These are phyloP conservation scores for Esperia sulphurella DNA, from an alignment of 2,888 invertebrate genomes.

Conservation along the genomic window DNA sequence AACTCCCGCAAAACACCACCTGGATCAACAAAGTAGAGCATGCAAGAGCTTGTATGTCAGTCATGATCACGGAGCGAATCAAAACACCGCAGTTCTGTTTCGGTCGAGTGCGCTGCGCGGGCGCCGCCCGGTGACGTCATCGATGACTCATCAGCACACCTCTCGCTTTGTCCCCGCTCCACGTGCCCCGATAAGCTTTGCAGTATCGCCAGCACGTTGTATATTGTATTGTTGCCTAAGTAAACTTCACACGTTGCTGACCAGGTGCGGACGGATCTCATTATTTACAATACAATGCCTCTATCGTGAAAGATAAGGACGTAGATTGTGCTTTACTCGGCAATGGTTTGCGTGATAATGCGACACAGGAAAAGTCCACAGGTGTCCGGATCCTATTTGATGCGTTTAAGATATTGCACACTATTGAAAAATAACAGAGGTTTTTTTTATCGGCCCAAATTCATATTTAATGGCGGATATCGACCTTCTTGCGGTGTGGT, in stretches of 20 bases:
- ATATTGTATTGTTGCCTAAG: conserved; percentile 5
- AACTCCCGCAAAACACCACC: background rate
- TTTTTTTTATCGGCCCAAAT: too few relatives aligned
- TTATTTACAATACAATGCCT: conserved; percentile 6
- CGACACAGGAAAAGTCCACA: too few relatives aligned
- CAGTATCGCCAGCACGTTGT: background rate
- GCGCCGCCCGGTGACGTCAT: conserved; percentile 12
- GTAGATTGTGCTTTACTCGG: too few relatives aligned
- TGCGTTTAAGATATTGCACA: too few relatives aligned
- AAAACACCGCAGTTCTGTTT: conserved; percentile 6
- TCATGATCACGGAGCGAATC: conserved; percentile 8
- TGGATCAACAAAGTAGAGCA: conserved; percentile 6
- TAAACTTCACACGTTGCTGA: background rate
- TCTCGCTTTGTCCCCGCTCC: conserved; percentile 6
- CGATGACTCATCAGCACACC: conserved; percentile 6
- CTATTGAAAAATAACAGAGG: too few relatives aligned
- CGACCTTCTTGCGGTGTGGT: too few relatives aligned
- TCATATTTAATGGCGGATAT: too few relatives aligned
- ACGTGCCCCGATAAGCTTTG: conserved; percentile 8
- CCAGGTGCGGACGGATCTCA: conserved; percentile 4
- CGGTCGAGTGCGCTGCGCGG: conserved; percentile 8
- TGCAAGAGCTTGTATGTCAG: background rate
- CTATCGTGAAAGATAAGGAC: too few relatives aligned
- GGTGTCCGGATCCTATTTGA: too few relatives aligned
- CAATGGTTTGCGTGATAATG: too few relatives aligned